phyloP scores from a whole-genome alignment of 2,113 vertebrate species.

The Coreoperca whiteheadi region DNA sequence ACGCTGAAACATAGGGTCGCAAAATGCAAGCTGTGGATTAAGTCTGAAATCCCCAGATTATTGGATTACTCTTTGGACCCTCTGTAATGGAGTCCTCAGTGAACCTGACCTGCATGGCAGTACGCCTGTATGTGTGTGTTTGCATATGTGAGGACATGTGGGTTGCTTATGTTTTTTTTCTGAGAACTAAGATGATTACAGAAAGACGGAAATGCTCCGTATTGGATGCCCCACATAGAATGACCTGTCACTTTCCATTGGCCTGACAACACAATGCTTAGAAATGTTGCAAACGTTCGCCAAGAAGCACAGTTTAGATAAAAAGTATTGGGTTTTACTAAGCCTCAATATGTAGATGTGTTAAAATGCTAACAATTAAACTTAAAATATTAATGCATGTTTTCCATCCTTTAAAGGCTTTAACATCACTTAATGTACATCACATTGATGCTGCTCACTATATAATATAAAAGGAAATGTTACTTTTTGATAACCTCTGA shows the following conservation, averaged over 20 bases:
- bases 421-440: neutral
- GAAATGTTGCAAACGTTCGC: neutral
- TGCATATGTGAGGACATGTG: conserved; percentile 13
- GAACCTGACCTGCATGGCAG: conserved; percentile 43
- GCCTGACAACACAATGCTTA: neutral
- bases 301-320: neutral
- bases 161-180: conserved; percentile 27
- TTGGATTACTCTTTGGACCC: conserved; percentile 71
- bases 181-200: conserved; percentile 61
- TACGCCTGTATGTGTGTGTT: neutral
- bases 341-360: neutral
- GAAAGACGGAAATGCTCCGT: conserved; percentile 53
- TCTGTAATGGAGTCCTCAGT: conserved; percentile 55
- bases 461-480: neutral
- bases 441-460: neutral
- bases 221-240: conserved; percentile 30
- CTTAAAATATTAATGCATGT: neutral
- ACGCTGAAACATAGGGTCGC: conserved; percentile 23
- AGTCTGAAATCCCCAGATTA: conserved; percentile 73
- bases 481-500: too few species aligned
- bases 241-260: neutral
- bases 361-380: neutral
- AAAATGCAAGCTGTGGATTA: conserved; percentile 67
- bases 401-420: neutral
- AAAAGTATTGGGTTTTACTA: neutral